These are phyloP conservation scores for Urophycis tenuis DNA, from an alignment of 2,797 vertebrate genomes.

Conservation along the genomic window DNA sequence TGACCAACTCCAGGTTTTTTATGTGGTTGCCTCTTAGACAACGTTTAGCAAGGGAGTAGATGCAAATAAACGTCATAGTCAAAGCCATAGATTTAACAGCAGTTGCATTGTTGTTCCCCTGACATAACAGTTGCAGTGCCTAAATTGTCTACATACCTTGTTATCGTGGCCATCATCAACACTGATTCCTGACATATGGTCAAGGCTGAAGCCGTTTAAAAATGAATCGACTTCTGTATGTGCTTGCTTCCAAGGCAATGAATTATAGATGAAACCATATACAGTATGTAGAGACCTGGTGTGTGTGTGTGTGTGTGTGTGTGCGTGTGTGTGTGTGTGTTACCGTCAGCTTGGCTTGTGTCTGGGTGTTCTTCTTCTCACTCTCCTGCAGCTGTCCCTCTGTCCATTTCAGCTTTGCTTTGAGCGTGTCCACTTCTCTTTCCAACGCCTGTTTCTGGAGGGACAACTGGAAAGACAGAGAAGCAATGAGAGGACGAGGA, in stretches of 20 bases:
- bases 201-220: constrained; percentile 35
- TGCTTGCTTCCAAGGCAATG: constrained; percentile 21
- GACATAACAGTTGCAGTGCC: neutral
- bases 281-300: constrained; percentile 2
- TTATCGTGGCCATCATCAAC: neutral
- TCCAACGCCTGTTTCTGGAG: constrained; percentile 70
- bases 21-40: neutral
- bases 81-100: neutral
- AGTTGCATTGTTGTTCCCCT: neutral
- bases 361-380: constrained; percentile 66
- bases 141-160: neutral
- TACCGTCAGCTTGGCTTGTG: constrained; percentile 70
- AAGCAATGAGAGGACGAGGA: neutral
- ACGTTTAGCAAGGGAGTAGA: neutral
- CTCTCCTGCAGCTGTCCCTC: constrained; percentile 67
- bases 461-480: constrained; percentile 56
- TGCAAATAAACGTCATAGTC: neutral
- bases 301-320: neutral
- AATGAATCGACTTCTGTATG: constrained; percentile 25
- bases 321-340: constrained; percentile 3
- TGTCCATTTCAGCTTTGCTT: constrained; percentile 67
- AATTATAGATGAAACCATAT: constrained; percentile 40
- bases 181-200: constrained; percentile 31
- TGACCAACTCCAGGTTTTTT: neutral
- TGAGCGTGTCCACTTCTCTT: constrained; percentile 65